phyloP scores from a whole-genome alignment of 2,888 invertebrate species.

The Parasteatoda lunata region DNA sequence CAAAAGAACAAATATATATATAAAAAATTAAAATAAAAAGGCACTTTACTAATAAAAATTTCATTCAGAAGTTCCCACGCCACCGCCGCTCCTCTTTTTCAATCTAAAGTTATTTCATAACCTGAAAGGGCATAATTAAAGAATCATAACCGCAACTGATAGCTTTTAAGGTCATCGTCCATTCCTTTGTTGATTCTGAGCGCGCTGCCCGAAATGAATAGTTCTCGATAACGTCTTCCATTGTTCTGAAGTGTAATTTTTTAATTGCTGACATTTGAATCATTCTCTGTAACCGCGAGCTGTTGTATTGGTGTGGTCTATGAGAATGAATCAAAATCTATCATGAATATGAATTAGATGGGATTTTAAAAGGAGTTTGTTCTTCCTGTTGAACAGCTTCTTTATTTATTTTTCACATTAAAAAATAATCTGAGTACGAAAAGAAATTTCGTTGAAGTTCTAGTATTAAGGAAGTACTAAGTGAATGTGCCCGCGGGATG shows the following conservation, averaged over 20 bases:
- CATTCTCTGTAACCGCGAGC: not conserved
- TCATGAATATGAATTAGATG: no score
- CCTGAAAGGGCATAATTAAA: not conserved
- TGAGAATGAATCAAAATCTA: no score
- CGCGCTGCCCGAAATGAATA: not conserved
- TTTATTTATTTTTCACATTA: no score
- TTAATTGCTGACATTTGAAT: conserved; percentile 35
- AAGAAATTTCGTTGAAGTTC: no score
- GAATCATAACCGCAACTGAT: not conserved
- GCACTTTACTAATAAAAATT: not conserved
- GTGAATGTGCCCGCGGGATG: no score
- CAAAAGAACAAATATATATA: not conserved
- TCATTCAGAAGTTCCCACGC: not conserved
- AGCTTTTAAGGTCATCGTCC: not conserved
- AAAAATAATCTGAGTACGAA: no score
- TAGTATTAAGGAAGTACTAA: no score
- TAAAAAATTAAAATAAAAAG: not conserved
- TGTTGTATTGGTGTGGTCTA: not conserved
- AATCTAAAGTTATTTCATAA: not conserved
- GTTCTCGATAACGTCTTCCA: conserved; percentile 2
- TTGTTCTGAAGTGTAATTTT: conserved; percentile 41
- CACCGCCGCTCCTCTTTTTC: not conserved
- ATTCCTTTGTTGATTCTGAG: not conserved
- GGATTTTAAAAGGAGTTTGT: no score
- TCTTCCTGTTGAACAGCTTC: no score